Evolutionary conservation across 2,797 vertebrate genomes (phyloP).

Genomic region (Megalops cyprinoides): DNA sequence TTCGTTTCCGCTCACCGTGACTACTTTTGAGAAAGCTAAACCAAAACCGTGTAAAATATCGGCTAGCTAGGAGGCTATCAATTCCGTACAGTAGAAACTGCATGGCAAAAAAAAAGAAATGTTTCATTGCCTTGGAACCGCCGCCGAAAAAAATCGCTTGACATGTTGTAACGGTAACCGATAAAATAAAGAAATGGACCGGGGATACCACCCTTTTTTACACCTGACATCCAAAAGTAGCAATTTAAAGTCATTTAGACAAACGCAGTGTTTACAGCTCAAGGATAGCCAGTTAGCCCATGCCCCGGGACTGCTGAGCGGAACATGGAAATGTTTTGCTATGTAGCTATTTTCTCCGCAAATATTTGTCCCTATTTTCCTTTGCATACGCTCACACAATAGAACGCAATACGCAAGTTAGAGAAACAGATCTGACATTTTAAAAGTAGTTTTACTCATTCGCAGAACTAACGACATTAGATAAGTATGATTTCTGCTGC

Average conservation of each 20-base stretch:
- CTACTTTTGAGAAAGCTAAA: not conserved
- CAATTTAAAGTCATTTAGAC: no score
- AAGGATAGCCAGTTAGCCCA: not conserved
- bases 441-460: not conserved
- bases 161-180: not conserved
- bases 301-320: not conserved
- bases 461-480: no score
- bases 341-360: not conserved
- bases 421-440: not conserved
- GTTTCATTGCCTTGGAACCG: constrained; percentile 1
- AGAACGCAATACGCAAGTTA: not conserved
- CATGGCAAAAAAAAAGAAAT: not conserved
- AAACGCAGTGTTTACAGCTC: not conserved
- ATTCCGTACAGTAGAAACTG: not conserved
- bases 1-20: not conserved
- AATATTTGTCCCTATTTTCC: not conserved
- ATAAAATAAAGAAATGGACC: not conserved
- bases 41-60: not conserved
- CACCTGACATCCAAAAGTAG: not conserved
- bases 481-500: no score
- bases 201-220: not conserved
- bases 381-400: not conserved
- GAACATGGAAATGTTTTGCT: not conserved
- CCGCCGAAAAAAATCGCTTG: not conserved
- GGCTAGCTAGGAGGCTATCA: not conserved